These are phyloP conservation scores for Cricetomys ansorgei DNA, from an alignment of 2,113 vertebrate genomes.

Conservation along the genomic window DNA sequence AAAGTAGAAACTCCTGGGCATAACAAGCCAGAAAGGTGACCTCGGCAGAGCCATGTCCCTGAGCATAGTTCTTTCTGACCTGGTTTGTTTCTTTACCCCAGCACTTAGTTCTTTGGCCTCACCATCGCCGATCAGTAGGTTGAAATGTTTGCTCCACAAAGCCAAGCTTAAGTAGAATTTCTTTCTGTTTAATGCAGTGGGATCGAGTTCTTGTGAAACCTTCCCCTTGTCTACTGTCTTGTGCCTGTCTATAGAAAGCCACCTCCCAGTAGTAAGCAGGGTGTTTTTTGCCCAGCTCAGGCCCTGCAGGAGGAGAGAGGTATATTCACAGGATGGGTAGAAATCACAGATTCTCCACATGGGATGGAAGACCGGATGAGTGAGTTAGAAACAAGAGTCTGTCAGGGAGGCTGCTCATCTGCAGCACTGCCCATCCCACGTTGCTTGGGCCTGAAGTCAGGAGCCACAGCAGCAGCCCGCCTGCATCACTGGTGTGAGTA, in stretches of 20 bases:
- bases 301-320: neutral
- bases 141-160: neutral
- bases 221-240: neutral
- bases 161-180: neutral
- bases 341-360: neutral
- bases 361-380: neutral
- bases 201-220: neutral
- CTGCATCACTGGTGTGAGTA: fast-evolving
- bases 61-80: neutral
- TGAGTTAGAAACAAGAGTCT: neutral
- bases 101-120: neutral
- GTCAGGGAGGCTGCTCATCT: neutral
- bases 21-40: constrained; percentile 20
- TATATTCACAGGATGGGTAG: neutral
- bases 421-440: neutral
- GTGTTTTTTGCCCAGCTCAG: neutral
- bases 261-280: neutral
- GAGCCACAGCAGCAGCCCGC: too few species aligned
- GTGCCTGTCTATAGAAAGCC: neutral
- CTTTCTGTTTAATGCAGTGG: neutral
- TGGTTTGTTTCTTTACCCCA: neutral
- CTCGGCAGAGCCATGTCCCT: neutral
- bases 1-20: neutral
- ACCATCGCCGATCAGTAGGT: neutral
- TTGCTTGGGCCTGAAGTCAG: neutral